Evolutionary conservation across 35 echinoderm and acorn worm genomes (phyloP).

Genomic region (Diadema setosum): DNA sequence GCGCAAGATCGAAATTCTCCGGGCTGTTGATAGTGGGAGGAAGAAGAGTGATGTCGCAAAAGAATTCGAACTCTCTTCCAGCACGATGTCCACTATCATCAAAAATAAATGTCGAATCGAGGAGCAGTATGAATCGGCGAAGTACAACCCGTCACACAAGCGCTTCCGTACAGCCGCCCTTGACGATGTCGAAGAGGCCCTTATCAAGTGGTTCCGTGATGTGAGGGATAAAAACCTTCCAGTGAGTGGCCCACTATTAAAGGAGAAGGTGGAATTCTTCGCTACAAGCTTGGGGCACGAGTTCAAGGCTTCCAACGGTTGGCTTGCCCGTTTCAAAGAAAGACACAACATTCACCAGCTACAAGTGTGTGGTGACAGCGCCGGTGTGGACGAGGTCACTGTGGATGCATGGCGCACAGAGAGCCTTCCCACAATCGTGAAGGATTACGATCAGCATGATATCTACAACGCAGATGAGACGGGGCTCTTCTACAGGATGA

Average conservation of each 20-base stretch:
- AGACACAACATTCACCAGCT: background rate
- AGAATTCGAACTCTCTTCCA: background rate
- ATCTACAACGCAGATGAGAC: background rate
- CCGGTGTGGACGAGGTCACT: background rate
- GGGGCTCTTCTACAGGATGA: background rate
- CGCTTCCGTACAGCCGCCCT: background rate
- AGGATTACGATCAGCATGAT: background rate
- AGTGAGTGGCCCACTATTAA: background rate
- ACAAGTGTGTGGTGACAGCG: background rate
- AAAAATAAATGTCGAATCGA: background rate
- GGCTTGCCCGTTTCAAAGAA: background rate
- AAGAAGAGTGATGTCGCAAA: background rate
- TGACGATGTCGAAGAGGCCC: background rate
- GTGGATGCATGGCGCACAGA: background rate
- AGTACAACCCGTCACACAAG: background rate
- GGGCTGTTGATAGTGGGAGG: background rate
- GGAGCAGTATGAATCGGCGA: background rate
- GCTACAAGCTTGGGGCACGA: background rate
- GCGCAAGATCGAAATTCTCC: background rate
- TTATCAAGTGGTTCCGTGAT: background rate
- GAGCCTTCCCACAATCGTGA: background rate
- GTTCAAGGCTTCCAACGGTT: background rate
- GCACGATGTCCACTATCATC: background rate
- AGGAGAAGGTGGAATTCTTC: background rate
- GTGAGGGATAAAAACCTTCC: background rate